Percentiles rank a stretch among this genome's conserved stretches.
Conservation (phyloP, 2,888 invertebrate species). For the Synanthedon vespiformis region DNA sequence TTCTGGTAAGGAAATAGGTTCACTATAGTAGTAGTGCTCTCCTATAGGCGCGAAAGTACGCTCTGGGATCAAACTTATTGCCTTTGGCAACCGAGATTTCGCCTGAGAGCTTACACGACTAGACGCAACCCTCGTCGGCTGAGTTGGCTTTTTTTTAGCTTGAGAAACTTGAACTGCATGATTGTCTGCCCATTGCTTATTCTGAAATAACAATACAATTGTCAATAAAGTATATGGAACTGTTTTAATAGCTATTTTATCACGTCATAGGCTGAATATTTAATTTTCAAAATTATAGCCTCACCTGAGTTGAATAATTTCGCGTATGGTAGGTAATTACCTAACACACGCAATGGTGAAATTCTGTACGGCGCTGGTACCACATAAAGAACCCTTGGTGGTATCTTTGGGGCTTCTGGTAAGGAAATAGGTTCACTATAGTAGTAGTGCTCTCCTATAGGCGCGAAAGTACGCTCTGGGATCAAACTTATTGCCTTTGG, state of each 20-base stretch:
- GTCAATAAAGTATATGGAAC: too few species aligned
- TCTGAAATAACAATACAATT: too few species aligned
- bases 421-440: background rate
- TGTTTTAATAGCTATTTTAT: too few species aligned
- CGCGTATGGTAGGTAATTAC: background rate
- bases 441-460: background rate
- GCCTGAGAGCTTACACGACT: too few species aligned
- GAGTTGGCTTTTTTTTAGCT: too few species aligned
- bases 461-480: background rate
- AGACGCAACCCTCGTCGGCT: too few species aligned
- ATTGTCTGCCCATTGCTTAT: too few species aligned
- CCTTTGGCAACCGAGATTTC: background rate
- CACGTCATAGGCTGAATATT: too few species aligned
- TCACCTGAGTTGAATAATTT: background rate
- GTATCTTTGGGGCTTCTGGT: background rate
- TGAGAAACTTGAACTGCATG: too few species aligned
- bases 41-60: background rate
- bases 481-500: background rate
- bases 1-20: background rate
- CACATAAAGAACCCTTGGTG: background rate
- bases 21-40: background rate
- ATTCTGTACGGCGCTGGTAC: background rate
- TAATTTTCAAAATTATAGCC: too few species aligned
- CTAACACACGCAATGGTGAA: background rate
- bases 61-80: background rate